Percentiles rank a stretch among this genome's conserved stretches.
Evolutionary conservation across 2,113 vertebrate genomes (phyloP).

Genomic region (western clawed frog (Xenopus tropicalis)): DNA sequence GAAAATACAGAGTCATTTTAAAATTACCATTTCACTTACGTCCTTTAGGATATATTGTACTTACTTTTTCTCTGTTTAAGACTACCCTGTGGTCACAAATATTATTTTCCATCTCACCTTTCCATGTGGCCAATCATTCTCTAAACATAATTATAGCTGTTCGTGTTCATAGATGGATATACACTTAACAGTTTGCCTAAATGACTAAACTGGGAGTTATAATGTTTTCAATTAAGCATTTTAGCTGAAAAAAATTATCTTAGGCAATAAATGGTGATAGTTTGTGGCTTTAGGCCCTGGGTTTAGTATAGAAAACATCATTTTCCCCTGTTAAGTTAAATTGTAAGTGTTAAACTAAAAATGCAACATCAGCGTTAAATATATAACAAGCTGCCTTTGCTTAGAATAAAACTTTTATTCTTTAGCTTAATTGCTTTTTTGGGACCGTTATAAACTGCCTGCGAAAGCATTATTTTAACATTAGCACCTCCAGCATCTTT

Average conservation of each 20-base stretch:
- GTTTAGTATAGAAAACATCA: constrained; percentile 51
- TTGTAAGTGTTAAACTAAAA: constrained; percentile 59
- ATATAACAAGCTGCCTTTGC: constrained; percentile 65
- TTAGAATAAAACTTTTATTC: constrained; percentile 64
- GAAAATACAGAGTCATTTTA: constrained; percentile 3
- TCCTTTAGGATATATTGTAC: constrained; percentile 10
- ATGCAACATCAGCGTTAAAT: constrained; percentile 62
- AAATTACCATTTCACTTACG: constrained; percentile 7
- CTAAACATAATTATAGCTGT: constrained; percentile 50
- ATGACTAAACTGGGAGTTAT: constrained; percentile 52
- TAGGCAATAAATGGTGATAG: constrained; percentile 54
- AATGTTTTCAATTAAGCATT: constrained; percentile 60
- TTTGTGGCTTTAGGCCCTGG: constrained; percentile 56
- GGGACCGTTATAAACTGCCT: constrained; percentile 61
- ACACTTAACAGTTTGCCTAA: constrained; percentile 56
- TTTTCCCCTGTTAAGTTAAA: constrained; percentile 62
- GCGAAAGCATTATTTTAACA: constrained; percentile 44
- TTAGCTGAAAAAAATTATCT: constrained; percentile 53
- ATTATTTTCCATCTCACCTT: constrained; percentile 50
- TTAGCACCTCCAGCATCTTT: constrained; percentile 49
- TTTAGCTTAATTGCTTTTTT: constrained; percentile 65
- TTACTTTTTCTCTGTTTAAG: constrained; percentile 15
- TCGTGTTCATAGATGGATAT: constrained; percentile 49
- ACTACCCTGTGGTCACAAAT: constrained; percentile 38
- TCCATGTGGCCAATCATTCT: constrained; percentile 46